These are phyloP conservation scores for Axinella damicornis DNA, from an alignment of 37 sponge, comb jelly and placozoan genomes.

Conservation along the genomic window DNA sequence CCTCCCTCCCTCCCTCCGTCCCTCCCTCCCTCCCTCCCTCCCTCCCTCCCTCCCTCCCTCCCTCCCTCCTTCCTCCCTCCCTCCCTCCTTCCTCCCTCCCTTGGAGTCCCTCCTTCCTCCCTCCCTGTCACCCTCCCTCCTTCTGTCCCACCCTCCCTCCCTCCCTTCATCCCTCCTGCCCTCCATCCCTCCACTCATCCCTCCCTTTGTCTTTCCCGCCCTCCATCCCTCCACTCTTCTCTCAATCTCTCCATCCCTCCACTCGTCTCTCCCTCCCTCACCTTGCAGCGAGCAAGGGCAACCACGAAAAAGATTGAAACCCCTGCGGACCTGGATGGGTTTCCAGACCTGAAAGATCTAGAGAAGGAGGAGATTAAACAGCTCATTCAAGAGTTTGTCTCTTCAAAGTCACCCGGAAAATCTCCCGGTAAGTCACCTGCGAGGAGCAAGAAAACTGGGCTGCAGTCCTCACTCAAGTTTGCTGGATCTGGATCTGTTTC, in stretches of 20 bases:
- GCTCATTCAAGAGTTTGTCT: conserved; percentile 65
- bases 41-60: too few relatives aligned
- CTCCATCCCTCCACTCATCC: background rate
- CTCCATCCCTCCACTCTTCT: too few relatives aligned
- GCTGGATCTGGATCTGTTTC: background rate
- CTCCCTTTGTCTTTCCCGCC: background rate
- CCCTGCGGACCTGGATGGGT: conserved; percentile 93
- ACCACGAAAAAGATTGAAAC: conserved; percentile 95
- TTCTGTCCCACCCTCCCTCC: too few relatives aligned
- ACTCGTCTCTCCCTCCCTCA: background rate
- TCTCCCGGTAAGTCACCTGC: conserved; percentile 18
- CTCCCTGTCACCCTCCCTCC: too few relatives aligned
- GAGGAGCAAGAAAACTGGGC: background rate
- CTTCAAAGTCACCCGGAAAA: conserved; percentile 24
- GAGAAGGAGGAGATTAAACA: conserved; percentile 88
- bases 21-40: too few relatives aligned
- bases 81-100: too few relatives aligned
- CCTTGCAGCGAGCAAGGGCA: conserved; percentile 77
- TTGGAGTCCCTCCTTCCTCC: too few relatives aligned
- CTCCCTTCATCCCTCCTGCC: too few relatives aligned
- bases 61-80: too few relatives aligned
- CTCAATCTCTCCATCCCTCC: too few relatives aligned
- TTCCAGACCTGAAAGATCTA: conserved; percentile 74
- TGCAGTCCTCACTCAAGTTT: background rate
- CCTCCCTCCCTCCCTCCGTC: too few relatives aligned